Evolutionary conservation across 2,113 vertebrate species (phyloP).

Genomic region (Melanotaenia duboulayi): DNA sequence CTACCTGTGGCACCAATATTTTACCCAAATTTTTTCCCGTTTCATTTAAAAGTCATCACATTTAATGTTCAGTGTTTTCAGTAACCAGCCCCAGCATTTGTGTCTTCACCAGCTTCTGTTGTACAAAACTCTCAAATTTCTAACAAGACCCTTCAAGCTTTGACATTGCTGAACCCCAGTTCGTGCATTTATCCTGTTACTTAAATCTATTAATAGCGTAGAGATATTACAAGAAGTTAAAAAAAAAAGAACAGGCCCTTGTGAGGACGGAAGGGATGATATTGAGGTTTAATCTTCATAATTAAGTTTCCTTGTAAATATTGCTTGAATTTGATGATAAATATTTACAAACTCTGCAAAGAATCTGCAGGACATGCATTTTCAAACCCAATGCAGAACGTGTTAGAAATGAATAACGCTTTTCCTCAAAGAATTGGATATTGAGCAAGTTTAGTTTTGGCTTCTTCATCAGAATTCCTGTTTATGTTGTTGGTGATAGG

Average conservation of each 20-base stretch:
- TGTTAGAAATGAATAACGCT: slow-evolving; percentile 18
- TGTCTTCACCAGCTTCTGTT: slow-evolving; percentile 36
- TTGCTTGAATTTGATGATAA: slow-evolving; percentile 43
- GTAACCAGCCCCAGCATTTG: slow-evolving; percentile 25
- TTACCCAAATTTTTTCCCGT: slow-evolving; percentile 5
- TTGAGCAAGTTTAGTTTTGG: slow-evolving; percentile 28
- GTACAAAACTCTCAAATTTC: slow-evolving; percentile 16
- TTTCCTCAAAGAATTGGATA: slow-evolving; percentile 9
- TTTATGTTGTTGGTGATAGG: slow-evolving; percentile 32
- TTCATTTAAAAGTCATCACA: slow-evolving; percentile 44
- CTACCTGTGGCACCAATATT: slow-evolving; percentile 27
- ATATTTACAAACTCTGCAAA: slow-evolving; percentile 49
- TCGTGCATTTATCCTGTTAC: slow-evolving; percentile 45
- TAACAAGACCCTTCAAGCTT: slow-evolving; percentile 24
- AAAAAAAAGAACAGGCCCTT: no score
- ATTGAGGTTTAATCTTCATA: slow-evolving; percentile 35
- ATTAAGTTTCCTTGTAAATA: slow-evolving; percentile 57
- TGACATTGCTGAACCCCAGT: slow-evolving; percentile 32
- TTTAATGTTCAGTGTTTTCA: slow-evolving; percentile 30
- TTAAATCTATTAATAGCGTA: slow-evolving; percentile 52
- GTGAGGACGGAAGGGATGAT: slow-evolving; percentile 3
- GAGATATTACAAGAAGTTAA: slow-evolving; percentile 23
- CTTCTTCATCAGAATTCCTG: slow-evolving; percentile 16
- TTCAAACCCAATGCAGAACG: slow-evolving; percentile 23
- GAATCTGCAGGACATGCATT: slow-evolving; percentile 22